phyloP scores from a whole-genome alignment of 2,888 invertebrate genomes.

The Carabus problematicus region DNA sequence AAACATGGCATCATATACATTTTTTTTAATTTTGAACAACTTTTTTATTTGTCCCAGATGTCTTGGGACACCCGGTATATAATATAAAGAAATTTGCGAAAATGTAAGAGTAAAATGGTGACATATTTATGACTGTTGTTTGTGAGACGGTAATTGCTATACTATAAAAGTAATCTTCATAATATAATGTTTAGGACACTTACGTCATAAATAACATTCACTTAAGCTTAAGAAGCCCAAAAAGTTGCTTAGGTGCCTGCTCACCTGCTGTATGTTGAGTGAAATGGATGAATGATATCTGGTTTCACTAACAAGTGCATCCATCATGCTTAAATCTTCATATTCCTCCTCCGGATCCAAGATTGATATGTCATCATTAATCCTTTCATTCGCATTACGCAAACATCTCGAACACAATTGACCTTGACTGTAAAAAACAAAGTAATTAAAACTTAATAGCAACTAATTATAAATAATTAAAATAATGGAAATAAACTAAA shows the following conservation, averaged over 20 bases:
- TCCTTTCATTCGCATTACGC: constrained; percentile 66
- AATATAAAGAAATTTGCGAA: no score
- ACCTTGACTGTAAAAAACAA: constrained; percentile 70
- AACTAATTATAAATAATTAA: constrained; percentile 13
- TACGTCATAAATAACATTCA: constrained; percentile 51
- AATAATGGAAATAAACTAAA: no score
- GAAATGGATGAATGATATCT: constrained; percentile 54
- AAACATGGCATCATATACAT: no score
- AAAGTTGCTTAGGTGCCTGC: constrained; percentile 38
- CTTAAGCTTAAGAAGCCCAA: constrained; percentile 52
- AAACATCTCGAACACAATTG: constrained; percentile 83
- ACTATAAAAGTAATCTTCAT: no score
- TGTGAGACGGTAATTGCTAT: no score
- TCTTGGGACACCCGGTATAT: no score
- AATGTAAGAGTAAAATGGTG: no score
- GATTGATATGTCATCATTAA: constrained; percentile 69
- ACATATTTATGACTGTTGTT: no score
- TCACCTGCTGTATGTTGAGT: constrained; percentile 59
- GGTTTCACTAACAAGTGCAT: constrained; percentile 52
- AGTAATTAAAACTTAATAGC: constrained; percentile 32
- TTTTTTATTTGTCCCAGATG: no score
- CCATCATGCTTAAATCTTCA: constrained; percentile 73
- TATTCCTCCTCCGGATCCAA: constrained; percentile 73
- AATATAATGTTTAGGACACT: constrained; percentile 13
- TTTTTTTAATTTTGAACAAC: no score